Conservation (phyloP, 2,888 invertebrate genomes). For the Nipponacmea schrenckii region DNA sequence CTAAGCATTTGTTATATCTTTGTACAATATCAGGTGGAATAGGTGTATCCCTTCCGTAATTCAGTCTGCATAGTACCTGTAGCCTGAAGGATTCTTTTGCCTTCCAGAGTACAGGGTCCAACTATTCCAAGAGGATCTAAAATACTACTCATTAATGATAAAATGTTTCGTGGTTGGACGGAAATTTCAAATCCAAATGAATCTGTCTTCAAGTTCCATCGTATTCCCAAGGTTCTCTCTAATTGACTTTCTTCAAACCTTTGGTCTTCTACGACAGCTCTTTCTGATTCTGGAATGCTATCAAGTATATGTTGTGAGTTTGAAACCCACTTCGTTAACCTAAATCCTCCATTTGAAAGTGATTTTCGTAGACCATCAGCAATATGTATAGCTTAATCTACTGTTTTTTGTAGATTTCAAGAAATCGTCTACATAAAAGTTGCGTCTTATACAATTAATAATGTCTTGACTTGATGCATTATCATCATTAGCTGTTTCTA, state of each 20-base stretch:
- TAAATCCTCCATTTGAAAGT: slow-evolving; percentile 23
- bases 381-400: slow-evolving; percentile 9
- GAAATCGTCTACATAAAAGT: slow-evolving; percentile 28
- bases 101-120: slow-evolving; percentile 7
- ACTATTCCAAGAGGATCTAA: too few species aligned
- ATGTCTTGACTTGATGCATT: not conserved
- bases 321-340: slow-evolving; percentile 34
- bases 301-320: slow-evolving; percentile 29
- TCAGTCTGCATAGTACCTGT: slow-evolving; percentile 4
- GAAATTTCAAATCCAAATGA: slow-evolving; percentile 22
- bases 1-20: slow-evolving; percentile 12
- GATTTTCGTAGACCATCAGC: not conserved
- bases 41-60: slow-evolving; percentile 8
- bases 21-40: not conserved
- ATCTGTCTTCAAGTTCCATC: slow-evolving; percentile 25
- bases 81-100: slow-evolving; percentile 12
- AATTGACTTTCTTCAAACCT: slow-evolving; percentile 14
- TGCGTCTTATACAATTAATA: slow-evolving; percentile 16
- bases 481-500: not conserved
- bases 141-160: slow-evolving; percentile 5
- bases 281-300: slow-evolving; percentile 26
- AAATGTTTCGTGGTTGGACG: not conserved
- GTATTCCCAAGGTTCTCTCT: slow-evolving; percentile 30
- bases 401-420: slow-evolving; percentile 7
- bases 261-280: slow-evolving; percentile 18